Conservation (phyloP, 2,113 vertebrate species). For the Phyllostomus discolor region DNA sequence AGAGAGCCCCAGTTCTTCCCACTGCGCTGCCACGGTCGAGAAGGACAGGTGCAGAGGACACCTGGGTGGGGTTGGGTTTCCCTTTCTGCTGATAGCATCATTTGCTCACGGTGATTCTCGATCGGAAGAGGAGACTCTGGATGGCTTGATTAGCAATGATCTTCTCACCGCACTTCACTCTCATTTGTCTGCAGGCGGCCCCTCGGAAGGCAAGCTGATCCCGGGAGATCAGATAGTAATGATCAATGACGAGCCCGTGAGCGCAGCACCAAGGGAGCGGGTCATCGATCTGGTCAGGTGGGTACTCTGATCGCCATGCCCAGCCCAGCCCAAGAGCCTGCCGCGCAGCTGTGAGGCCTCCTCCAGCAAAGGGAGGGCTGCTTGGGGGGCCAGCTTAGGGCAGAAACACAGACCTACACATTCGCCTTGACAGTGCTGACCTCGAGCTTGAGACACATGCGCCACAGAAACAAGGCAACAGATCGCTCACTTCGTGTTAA, state of each 20-base stretch:
- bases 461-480: not conserved
- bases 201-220: slow-evolving; percentile 95
- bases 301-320: slow-evolving; percentile 40
- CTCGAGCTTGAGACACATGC: not conserved
- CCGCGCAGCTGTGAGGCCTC: not conserved
- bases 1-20: not conserved
- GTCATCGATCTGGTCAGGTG: slow-evolving; percentile 99
- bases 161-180: slow-evolving; percentile 59
- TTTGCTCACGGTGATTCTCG: not conserved
- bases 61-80: not conserved
- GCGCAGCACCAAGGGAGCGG: slow-evolving; percentile 93
- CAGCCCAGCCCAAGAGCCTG: not conserved
- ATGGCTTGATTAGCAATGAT: not conserved
- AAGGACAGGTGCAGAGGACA: not conserved
- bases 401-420: not conserved
- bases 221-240: slow-evolving; percentile 99
- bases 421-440: not conserved
- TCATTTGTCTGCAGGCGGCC: slow-evolving; percentile 87
- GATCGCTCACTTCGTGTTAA: not conserved
- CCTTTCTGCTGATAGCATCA: not conserved
- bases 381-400: no score
- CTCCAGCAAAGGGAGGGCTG: not conserved
- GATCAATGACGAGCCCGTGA: slow-evolving; percentile 98
- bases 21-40: not conserved
- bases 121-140: not conserved